phyloP scores from a whole-genome alignment of 2,797 vertebrate species.

The Danio choprae region DNA sequence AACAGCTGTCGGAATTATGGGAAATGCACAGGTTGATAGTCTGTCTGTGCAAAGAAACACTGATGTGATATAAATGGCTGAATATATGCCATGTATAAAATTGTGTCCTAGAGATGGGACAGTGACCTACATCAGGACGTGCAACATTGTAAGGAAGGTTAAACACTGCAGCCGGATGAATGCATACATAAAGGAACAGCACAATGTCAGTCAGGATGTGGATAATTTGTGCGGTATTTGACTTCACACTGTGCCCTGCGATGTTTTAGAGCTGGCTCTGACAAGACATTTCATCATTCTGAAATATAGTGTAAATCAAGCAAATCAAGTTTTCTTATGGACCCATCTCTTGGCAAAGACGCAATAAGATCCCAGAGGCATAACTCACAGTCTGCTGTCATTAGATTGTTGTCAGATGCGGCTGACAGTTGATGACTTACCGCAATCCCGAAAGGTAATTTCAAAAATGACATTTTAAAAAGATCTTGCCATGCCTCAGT shows the following conservation, averaged over 20 bases:
- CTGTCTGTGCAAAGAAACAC: not conserved
- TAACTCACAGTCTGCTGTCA: not conserved
- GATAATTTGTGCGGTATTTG: not conserved
- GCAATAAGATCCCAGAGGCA: not conserved
- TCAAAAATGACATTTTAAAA: not conserved
- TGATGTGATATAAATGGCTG: not conserved
- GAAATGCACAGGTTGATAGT: conserved; percentile 8
- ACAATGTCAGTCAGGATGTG: conserved; percentile 6
- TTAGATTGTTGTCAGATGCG: not conserved
- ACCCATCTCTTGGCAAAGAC: not conserved
- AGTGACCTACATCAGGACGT: not conserved
- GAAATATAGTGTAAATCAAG: conserved; percentile 29
- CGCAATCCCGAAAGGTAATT: not conserved
- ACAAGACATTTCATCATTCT: conserved; percentile 25
- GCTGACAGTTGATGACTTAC: not conserved
- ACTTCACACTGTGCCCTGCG: not conserved
- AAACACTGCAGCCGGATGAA: not conserved
- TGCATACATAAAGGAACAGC: not conserved
- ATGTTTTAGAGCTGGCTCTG: conserved; percentile 9
- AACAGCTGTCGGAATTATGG: not conserved
- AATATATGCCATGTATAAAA: not conserved
- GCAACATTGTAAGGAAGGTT: conserved; percentile 13
- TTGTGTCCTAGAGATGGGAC: not conserved
- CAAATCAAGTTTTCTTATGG: conserved; percentile 1
- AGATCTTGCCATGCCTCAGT: not conserved